phyloP scores from a whole-genome alignment of 2,888 invertebrate genomes.

The Lissocephala sabroskyi region DNA sequence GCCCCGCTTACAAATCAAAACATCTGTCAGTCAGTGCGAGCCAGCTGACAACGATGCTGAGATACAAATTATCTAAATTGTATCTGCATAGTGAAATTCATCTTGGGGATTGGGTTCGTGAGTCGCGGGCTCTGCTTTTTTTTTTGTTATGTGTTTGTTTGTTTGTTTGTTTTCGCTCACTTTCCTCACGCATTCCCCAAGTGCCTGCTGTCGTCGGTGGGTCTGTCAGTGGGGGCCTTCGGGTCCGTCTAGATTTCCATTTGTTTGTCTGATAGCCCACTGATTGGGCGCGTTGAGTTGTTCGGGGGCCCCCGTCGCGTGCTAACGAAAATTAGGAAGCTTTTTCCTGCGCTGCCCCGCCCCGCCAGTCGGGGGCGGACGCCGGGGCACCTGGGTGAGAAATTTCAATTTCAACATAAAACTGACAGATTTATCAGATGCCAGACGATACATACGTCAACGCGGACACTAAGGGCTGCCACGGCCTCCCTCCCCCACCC shows the following conservation, averaged over 20 bases:
- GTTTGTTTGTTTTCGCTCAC: background rate
- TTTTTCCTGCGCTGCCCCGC: too few species aligned
- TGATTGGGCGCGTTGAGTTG: conserved; percentile 40
- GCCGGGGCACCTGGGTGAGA: conserved; percentile 48
- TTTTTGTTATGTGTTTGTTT: conserved; percentile 16
- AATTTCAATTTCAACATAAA: conserved; percentile 65
- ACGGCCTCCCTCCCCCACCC: conserved; percentile 1
- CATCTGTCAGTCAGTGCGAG: conserved; percentile 65
- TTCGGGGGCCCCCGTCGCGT: conserved; percentile 3
- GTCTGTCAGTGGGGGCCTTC: background rate
- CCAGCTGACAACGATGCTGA: conserved; percentile 61
- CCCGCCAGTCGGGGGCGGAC: too few species aligned
- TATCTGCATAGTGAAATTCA: conserved; percentile 57
- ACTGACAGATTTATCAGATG: conserved; percentile 71
- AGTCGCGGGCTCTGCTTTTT: conserved; percentile 39
- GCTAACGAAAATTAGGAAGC: background rate
- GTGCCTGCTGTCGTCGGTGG: conserved; percentile 4
- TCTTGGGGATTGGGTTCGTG: conserved; percentile 40
- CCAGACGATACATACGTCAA: conserved; percentile 60
- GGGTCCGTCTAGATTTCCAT: background rate
- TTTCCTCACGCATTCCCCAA: conserved; percentile 14
- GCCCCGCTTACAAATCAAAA: conserved; percentile 47
- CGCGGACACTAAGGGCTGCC: conserved; percentile 13
- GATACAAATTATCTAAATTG: conserved; percentile 69
- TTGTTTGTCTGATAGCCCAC: conserved; percentile 10